Evolutionary conservation across 2,113 vertebrate genomes (phyloP).

Genomic region (Hiodon tergisus): DNA sequence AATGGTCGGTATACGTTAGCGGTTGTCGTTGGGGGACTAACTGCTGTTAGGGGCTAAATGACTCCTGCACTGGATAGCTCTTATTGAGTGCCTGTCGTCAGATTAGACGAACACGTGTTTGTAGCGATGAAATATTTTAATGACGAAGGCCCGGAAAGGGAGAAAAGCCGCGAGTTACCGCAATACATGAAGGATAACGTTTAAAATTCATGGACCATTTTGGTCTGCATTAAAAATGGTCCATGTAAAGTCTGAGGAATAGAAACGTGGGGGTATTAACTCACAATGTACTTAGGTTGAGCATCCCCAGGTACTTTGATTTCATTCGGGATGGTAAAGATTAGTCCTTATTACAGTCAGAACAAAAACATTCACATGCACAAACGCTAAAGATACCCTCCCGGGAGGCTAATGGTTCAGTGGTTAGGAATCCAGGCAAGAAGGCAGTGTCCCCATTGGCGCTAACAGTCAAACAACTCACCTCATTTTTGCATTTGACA

Average conservation of each 20-base stretch:
- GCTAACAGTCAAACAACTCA: background rate
- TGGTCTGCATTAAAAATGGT: background rate
- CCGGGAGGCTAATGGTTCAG: background rate
- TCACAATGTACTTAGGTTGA: background rate
- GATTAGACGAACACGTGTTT: conserved; percentile 45
- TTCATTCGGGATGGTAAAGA: background rate
- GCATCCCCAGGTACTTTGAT: background rate
- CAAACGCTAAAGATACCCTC: background rate
- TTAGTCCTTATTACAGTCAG: conserved; percentile 5
- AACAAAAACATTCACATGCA: background rate
- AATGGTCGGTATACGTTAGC: conserved; percentile 49
- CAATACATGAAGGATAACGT: conserved; percentile 45
- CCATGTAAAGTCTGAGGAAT: no score
- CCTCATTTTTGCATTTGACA: no score
- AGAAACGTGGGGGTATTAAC: background rate
- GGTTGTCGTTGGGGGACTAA: conserved; percentile 38
- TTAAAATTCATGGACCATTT: conserved; percentile 41
- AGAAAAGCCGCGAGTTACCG: conserved; percentile 32
- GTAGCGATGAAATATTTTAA: conserved; percentile 53
- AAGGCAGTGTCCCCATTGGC: background rate
- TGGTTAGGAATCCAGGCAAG: background rate
- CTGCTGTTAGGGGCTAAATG: conserved; percentile 57
- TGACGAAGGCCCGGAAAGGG: conserved; percentile 45
- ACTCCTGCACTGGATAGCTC: conserved; percentile 50
- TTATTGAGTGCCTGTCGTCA: conserved; percentile 58